Conservation (phyloP, 2,797 vertebrate species). For the Muscicapa comitata region DNA sequence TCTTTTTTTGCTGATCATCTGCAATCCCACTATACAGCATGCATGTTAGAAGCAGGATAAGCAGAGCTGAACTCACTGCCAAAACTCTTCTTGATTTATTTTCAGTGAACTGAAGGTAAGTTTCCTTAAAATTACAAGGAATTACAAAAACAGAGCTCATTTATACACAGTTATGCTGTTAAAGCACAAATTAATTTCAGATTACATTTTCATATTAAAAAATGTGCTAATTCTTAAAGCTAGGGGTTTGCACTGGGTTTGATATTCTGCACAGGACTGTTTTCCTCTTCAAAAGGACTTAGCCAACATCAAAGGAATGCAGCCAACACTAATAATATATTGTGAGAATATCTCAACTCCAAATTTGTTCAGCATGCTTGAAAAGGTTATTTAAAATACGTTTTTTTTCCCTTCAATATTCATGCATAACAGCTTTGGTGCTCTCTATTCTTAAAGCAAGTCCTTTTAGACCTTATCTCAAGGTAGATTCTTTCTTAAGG, state of each 20-base stretch:
- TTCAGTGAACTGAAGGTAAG: background rate
- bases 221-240: background rate
- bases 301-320: background rate
- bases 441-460: background rate
- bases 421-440: background rate
- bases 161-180: background rate
- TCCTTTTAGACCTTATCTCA: background rate
- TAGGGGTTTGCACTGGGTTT: background rate
- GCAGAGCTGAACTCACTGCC: background rate
- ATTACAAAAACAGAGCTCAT: background rate
- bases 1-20: background rate
- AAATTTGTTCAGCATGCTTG: background rate
- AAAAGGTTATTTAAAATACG: background rate
- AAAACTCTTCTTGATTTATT: background rate
- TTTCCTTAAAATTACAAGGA: background rate
- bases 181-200: background rate
- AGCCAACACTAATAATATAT: conserved; percentile 2
- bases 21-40: rapidly evolving
- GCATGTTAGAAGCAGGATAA: rapidly evolving
- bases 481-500: background rate
- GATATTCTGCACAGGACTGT: background rate
- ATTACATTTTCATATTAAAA: background rate
- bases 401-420: background rate
- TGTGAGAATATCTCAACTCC: background rate
- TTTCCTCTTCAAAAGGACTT: background rate